phyloP scores from a whole-genome alignment of 2,113 vertebrate genomes.

The Hippocampus abdominalis region DNA sequence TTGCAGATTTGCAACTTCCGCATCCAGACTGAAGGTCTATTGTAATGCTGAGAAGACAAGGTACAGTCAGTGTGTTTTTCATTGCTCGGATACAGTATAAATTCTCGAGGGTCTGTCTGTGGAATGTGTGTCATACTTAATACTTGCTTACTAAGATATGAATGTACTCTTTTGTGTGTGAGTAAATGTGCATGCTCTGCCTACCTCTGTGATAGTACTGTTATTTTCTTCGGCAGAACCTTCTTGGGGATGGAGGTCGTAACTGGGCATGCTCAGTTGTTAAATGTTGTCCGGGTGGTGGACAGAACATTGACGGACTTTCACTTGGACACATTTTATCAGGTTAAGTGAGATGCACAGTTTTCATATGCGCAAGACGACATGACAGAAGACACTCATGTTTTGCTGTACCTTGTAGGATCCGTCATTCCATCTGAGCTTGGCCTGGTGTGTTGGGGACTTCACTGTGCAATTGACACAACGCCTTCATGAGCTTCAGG shows the following conservation, averaged over 20 bases:
- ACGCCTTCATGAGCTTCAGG: slow-evolving; percentile 83
- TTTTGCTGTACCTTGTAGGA: slow-evolving; percentile 64
- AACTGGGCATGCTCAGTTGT: slow-evolving; percentile 77
- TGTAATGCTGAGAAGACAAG: slow-evolving; percentile 89
- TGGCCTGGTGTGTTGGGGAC: slow-evolving; percentile 92
- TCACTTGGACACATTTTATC: slow-evolving; percentile 82
- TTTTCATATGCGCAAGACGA: background rate
- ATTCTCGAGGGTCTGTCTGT: background rate
- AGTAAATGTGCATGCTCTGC: background rate
- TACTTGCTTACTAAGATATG: background rate
- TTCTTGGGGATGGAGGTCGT: slow-evolving; percentile 87
- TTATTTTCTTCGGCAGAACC: slow-evolving; percentile 71
- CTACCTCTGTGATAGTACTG: background rate
- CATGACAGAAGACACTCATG: no score
- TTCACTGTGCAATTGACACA: slow-evolving; percentile 60
- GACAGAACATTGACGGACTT: slow-evolving; percentile 86
- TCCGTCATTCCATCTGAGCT: slow-evolving; percentile 90
- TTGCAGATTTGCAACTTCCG: slow-evolving; percentile 82
- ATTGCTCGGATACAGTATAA: background rate
- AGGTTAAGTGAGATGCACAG: slow-evolving; percentile 66
- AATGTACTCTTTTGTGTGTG: background rate
- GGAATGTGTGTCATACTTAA: background rate
- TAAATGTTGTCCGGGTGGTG: slow-evolving; percentile 78
- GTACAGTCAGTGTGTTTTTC: slow-evolving; percentile 55
- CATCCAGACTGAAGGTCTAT: slow-evolving; percentile 82